Evolutionary conservation across 2,113 vertebrate genomes (phyloP), one percentile per base, ranked within the genome.

Genomic region (Dinomys branickii): DNA sequence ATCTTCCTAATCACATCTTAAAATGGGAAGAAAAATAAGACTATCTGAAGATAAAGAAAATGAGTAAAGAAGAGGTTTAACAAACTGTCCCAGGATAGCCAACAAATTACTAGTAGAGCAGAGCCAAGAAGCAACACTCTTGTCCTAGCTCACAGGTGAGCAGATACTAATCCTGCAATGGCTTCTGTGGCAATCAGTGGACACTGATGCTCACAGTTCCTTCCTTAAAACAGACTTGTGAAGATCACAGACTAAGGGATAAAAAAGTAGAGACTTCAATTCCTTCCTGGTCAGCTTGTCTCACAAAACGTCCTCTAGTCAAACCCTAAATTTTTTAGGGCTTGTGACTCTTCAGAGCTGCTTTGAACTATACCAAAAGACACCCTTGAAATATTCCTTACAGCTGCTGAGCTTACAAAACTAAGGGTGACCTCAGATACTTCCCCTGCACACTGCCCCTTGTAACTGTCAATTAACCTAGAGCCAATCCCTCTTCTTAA

Each of bases 31-130:
- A 4, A 77, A 85, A 88, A 38, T 73, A 82, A 93, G 61, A 63
- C 47, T 85, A 80, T 94, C 65, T 96, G 35, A 94, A 94, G 71
- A 96, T 90, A 83, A 94, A 97, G 95, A 94, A 95, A 96, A 83
- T 63, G 80, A 94, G 20, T 11, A 59, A 83, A 20, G 71, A 78
- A 77, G 22, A 94, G 24, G 47, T 87, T 94, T 95, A 86, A 90
- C 61, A 63, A 80, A 88, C 73, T 94, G 59, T 94, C 35, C 47
- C 59, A 75, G 10, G 26, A 50, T 94, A 82, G 5, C 30, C 28
- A 92, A 91, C 33, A 90, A 92, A 22, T 16, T 95, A 81, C 78
- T 75, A 77, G 85, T 73, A 92, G 61, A 52, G 35, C 24, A 88
- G 35, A 58, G 13, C 16, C 38, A 85, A 77, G n/a, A 90, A 95